A percentile compares a stretch with the other conserved stretches of the same genome.
Evolutionary conservation across 2,888 invertebrate genomes (phyloP).

Genomic region (Apamea monoglypha): DNA sequence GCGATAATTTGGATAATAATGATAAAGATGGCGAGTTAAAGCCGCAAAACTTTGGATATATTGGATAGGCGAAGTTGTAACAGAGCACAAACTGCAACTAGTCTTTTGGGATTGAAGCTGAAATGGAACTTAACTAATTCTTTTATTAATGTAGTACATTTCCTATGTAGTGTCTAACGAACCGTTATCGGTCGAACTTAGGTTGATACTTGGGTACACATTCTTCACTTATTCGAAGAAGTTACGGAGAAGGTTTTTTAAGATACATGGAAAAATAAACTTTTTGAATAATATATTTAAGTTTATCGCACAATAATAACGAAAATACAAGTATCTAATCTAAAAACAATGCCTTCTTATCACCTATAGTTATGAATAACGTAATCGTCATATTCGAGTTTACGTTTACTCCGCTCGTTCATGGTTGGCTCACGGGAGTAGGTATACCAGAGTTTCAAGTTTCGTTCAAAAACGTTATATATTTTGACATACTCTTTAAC

Average conservation of each 20-base stretch:
- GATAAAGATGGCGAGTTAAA: slow-evolving; percentile 21
- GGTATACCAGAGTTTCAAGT: neutral
- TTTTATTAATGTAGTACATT: slow-evolving; percentile 17
- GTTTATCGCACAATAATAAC: neutral
- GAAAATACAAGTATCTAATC: neutral
- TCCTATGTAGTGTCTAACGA: neutral
- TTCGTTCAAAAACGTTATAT: neutral
- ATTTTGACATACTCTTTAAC: neutral
- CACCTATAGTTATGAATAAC: neutral
- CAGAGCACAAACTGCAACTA: slow-evolving; percentile 22
- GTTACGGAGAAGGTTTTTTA: neutral
- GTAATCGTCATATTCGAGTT: neutral
- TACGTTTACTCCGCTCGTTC: neutral
- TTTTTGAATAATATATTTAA: neutral
- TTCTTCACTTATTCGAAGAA: neutral
- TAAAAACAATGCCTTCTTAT: too few species aligned
- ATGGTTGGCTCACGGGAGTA: too few species aligned
- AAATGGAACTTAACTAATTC: slow-evolving; percentile 19
- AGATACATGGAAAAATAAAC: neutral
- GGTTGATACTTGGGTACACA: neutral
- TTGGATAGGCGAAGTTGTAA: slow-evolving; percentile 27
- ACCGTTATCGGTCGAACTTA: slow-evolving; percentile 3
- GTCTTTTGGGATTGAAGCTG: slow-evolving; percentile 29
- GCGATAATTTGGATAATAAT: slow-evolving; percentile 1
- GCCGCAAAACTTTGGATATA: slow-evolving; percentile 33